These are phyloP conservation scores for Gerris lacustris DNA, from an alignment of 2,888 invertebrate genomes.

Conservation along the genomic window DNA sequence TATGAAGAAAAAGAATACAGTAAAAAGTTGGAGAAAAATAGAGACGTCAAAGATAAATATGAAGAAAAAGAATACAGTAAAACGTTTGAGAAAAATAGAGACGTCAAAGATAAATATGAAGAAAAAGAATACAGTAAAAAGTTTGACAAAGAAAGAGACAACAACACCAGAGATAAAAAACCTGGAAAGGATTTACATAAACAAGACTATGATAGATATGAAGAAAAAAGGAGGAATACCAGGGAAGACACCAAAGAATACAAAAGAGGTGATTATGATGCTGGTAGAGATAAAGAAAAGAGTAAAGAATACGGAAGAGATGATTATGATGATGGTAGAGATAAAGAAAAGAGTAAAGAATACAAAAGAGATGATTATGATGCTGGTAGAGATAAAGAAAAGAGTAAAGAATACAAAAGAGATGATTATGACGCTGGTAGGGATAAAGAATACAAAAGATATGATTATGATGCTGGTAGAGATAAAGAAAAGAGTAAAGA, in stretches of 20 bases:
- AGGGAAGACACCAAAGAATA: slow-evolving; percentile 11
- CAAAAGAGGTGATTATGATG: neutral
- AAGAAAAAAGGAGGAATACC: slow-evolving; percentile 21
- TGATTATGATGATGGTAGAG: neutral
- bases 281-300: neutral
- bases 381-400: neutral
- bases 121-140: neutral
- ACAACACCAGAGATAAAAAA: neutral
- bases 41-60: neutral
- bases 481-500: neutral
- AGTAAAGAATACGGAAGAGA: no score
- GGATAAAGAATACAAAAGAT: neutral
- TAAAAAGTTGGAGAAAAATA: neutral
- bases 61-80: neutral
- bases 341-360: neutral
- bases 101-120: neutral
- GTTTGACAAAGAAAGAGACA: neutral
- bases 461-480: neutral
- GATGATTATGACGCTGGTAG: neutral
- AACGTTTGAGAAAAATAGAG: neutral
- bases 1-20: neutral
- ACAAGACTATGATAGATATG: neutral
- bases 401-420: neutral
- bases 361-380: neutral
- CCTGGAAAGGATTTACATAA: neutral